Base-by-base conservation (phyloP, 2,888 invertebrate genomes). In the Volucella inflata region DNA sequence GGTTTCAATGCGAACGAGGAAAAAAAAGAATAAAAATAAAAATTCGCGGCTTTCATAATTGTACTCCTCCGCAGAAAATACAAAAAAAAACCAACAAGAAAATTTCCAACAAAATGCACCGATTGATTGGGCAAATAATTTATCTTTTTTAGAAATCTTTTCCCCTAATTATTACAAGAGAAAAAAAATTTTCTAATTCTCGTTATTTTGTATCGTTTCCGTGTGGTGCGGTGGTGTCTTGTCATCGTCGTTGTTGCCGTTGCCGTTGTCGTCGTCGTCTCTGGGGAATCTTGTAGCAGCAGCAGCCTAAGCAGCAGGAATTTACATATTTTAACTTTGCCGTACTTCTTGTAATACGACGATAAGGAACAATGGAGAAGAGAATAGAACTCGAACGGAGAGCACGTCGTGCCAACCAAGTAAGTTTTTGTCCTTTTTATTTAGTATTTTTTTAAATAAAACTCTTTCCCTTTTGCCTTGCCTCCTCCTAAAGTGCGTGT, bases 361-460 rank as follows among this genome's bases (percentile, higher is more conserved):
- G 30, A 30, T 30, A 4, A 79, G 44, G 67, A 55, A 59, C 71
- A 89, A 98, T 98, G 98, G 98, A 98, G 94, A 98, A 98, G 93
- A 96, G 98, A 93, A 96, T 99, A 94, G 96, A 96, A 92, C 94
- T 98, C 92, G 99, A 99, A 94, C 96, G 97, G 94, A 95, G 98
- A 92, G 98, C 98, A 93, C 95, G 96, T 92, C 95, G 95, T 92
- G 96, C 98, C 90, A 95, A 95, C 92, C 96, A 98, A 94, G 98
- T 98, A 94, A 95, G 95, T 92, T 80, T 79, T 38, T 46, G 1
- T 30, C 17, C 65, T 62, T 62, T 51, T 50, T 59, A 10, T 68
- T 38, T 30, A 30, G 30, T 30, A 21, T 21, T 21, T 30, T 6
- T 0, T 6, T n/a, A n/a, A 30, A 30, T 6, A 30, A 30, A 30